Evolutionary conservation across 2,797 vertebrate genomes (phyloP), one percentile per base, ranked within the genome.

Genomic region (Taeniopygia guttata): DNA sequence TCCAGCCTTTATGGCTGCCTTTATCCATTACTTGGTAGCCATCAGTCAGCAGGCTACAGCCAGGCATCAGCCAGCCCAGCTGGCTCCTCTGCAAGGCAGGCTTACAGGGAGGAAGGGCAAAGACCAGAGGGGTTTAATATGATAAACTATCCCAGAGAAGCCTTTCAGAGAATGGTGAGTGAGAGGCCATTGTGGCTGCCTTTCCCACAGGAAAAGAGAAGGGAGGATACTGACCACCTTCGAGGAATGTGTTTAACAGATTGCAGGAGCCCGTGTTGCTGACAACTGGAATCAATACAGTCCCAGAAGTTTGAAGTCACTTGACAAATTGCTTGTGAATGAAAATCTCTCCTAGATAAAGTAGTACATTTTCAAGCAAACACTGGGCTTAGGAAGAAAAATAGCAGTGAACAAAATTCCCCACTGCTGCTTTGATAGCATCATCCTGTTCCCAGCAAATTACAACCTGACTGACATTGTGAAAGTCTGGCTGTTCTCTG

Each of bases 191-290:
- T 4, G 11, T 8, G 11, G 58, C 82, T 80, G 54, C 32, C 69
- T 92, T 94, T 94, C 91, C 93, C 94, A 96, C 94, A 96, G 91
- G 93, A 96, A 96, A 91, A 80, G 54, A 83, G 87, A 84, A 70
- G 63, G 69, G 89, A 94, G 79, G 87, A 72, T 86, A 29, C 85
- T 58, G 86, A 87, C 79, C 82, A 96, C 93, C 95, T 96, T 95
- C 10, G 2, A 95, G 87, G 89, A 94, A 87, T 95, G 91, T 38
- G 40, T 94, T 93, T 94, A 95, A 91, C 87, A 96, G 93, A 94
- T 93, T 48, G 3, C 87, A 58, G 76, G 58, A 95, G 73, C 62
- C 66, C 0, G 1, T 26, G 64, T 36, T 94, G 95, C 94, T 93
- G 94, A 92, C 94, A 96, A 89, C 84, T 88, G 94, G 91, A 96